Evolutionary conservation across 1,140 invertebrate genomes (phyloP), one percentile per base, ranked within the genome.

Genomic region (Conus ventricosus): DNA sequence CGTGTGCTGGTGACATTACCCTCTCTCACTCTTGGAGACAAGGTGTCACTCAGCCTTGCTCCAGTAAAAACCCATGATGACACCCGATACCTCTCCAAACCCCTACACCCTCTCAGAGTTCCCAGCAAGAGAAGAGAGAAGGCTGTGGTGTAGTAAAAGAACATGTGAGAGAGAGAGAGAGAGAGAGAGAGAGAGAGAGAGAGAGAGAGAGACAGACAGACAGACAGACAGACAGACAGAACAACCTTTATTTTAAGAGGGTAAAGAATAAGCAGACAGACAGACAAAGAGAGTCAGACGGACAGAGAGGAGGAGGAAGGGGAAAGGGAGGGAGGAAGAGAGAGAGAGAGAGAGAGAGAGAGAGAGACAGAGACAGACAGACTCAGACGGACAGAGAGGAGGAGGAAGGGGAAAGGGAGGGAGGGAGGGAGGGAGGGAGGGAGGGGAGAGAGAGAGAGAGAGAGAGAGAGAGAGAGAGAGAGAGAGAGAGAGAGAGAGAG

Each of bases 371-470:
- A 7, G 6, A 5, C 20, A 7, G 23, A 20, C 4, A 13, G 23
- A 55, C 51, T 3, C 20, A 23, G 53, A 13, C 3, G 4, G 51
- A 55, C 20, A 55, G 51, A 10, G 54, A 55, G 17, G 6, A 57
- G 6, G 55, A 20, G 39, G 20, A 81, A 51, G 6, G 8, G 39
- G 51, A 81, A 27, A 39, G 25, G 20, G 78, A 51, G 27, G 39
- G 25, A 39, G 25, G 20, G 27, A 81, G 78, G 5, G 11, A 11
- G 27, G 15, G 78, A 51, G 78, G 8, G 51, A 11, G 25, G 55
- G 4, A 27, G 39, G 27, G 39, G 54, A 83, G 81, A 78, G 81
- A 83, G 54, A 83, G 81, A 83, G 81, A 55, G 55, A 83, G 81
- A 83, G 53, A 55, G 55, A 83, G 53, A 55, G 51, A 83, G 53